Base-by-base conservation (phyloP, 30 jellyfish, hydroid and myxozoan genomes). In the Pelagia noctiluca region DNA sequence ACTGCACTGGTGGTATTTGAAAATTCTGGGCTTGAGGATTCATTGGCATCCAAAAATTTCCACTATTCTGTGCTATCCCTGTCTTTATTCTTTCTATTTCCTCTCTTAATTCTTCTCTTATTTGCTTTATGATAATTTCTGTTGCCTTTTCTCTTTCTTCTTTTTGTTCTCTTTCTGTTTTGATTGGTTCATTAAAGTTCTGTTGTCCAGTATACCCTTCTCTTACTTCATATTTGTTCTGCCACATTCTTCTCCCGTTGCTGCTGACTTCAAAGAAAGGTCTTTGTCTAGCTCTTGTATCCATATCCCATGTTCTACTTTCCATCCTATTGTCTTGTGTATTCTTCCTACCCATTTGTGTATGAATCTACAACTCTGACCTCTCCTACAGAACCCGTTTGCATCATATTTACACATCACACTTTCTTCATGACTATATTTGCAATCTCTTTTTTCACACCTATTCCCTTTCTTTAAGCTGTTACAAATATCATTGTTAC, bases 371-470 rank as follows among this genome's bases (percentile, higher is more conserved):
- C 82, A 69, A 2, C 21, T 28, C 64, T 4, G 23, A 30, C 82
- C 82, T 1, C 35, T 69, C 82, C 63, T 69, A 29, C 82, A 69
- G 30, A 36, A n/a, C 0, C 82, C 66, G 32, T 34, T 16, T 23
- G 32, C 65, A 69, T 69, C 82, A 69, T 30, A 34, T 69, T 24
- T 69, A 35, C 64, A 69, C 82, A 69, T 69, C 21, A 69, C 63
- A 19, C 24, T 69, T 69, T 69, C 63, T 46, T 69, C 82, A 26
- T 69, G 64, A 21, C 54, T 69, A 19, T 69, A 33, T 69, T 8
- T 69, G 54, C 82, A 69, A 31, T 35, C 82, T 46, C 63, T 69
- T 69, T 63, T 34, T 21, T 29, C 82, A 69, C 82, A 69, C 21
- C 23, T 35, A 1, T 35, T 2, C 33, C 82, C 30, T 10, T 23